Base-by-base conservation (phyloP, 2,113 vertebrate species). In the Galeopterus variegatus region DNA sequence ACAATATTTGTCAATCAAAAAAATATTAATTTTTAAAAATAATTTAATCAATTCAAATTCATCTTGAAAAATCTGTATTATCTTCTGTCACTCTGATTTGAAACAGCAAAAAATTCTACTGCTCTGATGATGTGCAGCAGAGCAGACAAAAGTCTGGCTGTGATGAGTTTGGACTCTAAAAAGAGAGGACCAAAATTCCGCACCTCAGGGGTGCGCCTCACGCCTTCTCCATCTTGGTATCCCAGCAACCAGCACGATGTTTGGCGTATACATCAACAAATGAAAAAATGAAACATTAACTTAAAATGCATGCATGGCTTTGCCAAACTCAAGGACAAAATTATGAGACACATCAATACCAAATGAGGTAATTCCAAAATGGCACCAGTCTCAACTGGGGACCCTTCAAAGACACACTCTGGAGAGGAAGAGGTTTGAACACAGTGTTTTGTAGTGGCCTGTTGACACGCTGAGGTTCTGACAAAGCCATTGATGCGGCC, bases 241-340 rank as follows among this genome's bases (percentile, higher is more conserved):
- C 48, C 72, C 41, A 45, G 87, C 62, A 56, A 56, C 72, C 7
- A 75, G 60, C 94, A 75, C 19, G 83, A 54, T 19, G 8, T 54
- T 45, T 2, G n/a, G 60, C 13, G 2, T 17, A 19, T 67, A 58
- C 4, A 36, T n/a, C 75, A 65, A 77, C 77, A 72, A 67, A 76
- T 18, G 31, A 45, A 48, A 77, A 75, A 28, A 73, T 7, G 28
- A 41, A 84, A 70, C 26, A 11, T 6, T 90, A 84, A 72, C n/a
- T 60, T 90, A 81, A 65, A 88, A 85, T 24, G 48, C 58, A 79
- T 26, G 3, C 11, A 36, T 4, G 56, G 69, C 69, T 96, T 52
- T 62, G 75, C 18, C 94, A 90, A 97, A 93, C 93, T 91, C 95
- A 28, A 52, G 97, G 95, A 93, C 89, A 26, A 94, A 84, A 97